Conservation (phyloP, 1,140 invertebrate species). For the Heterodera carotae region DNA sequence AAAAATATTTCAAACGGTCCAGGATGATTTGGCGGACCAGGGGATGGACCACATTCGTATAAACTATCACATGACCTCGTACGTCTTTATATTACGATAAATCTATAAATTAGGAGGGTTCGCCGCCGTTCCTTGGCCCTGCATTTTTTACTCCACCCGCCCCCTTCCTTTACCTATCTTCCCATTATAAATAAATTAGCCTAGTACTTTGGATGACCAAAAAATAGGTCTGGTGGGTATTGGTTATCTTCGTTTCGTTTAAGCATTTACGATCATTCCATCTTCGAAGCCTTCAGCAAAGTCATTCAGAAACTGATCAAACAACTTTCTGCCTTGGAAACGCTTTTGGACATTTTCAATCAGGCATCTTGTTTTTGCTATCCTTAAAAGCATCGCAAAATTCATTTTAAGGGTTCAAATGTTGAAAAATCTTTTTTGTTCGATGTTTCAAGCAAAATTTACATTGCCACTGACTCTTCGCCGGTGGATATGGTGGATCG, state of each 20-base stretch:
- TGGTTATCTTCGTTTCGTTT: constrained; percentile 17
- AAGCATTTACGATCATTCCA: constrained; percentile 99
- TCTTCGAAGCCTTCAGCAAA: constrained; percentile 99
- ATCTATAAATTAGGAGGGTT: no score
- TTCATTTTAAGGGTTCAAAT: constrained; percentile 79
- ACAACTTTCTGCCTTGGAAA: constrained; percentile 92
- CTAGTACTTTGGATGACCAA: no score
- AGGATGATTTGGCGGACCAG: constrained; percentile 86
- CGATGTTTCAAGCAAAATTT: constrained; percentile 98
- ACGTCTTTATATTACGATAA: not conserved
- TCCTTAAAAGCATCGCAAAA: not conserved
- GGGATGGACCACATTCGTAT: constrained; percentile 71
- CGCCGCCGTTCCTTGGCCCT: no score
- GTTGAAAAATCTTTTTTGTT: constrained; percentile 98
- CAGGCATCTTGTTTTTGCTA: constrained; percentile 72
- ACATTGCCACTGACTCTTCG: constrained; percentile 96
- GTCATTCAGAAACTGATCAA: constrained; percentile 98
- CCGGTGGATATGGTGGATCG: constrained; percentile 89
- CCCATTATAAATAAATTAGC: no score
- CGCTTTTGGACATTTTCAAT: constrained; percentile 97
- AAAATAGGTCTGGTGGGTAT: no score
- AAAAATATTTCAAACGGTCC: constrained; percentile 94
- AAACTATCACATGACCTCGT: constrained; percentile 83
- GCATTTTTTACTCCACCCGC: no score
- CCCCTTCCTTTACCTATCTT: no score